These are phyloP conservation scores for Archivesica marissinica DNA, from an alignment of 1,140 invertebrate species.

Conservation along the genomic window DNA sequence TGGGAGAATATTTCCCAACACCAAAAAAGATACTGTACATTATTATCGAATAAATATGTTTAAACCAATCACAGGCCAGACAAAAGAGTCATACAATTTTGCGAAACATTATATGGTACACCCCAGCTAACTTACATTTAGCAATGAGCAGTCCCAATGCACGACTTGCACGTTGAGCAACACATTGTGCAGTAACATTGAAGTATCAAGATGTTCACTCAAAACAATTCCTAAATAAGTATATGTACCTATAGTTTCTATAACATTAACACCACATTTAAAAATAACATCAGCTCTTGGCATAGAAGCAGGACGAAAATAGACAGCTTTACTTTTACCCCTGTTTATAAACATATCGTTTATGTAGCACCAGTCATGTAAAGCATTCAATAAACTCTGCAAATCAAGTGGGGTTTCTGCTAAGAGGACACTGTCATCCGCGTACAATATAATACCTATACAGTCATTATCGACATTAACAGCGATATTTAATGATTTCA, in stretches of 20 bases:
- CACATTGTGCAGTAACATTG: constrained; percentile 10
- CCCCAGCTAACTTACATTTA: constrained; percentile 33
- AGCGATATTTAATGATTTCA: constrained; percentile 35
- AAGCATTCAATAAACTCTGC: constrained; percentile 33
- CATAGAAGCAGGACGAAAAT: constrained; percentile 12
- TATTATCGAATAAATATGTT: no score
- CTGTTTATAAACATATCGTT: constrained; percentile 38
- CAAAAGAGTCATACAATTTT: constrained; percentile 10
- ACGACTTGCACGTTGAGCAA: constrained; percentile 29
- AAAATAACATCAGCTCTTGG: constrained; percentile 3
- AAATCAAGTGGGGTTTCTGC: constrained; percentile 42
- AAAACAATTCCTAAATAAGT: constrained; percentile 45
- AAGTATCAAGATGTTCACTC: constrained; percentile 16
- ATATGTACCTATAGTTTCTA: constrained; percentile 38
- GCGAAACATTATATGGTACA: constrained; percentile 15
- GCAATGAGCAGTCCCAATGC: constrained; percentile 48
- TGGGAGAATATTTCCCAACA: no score
- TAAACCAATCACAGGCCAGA: constrained; percentile 24
- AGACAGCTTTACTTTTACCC: constrained; percentile 45
- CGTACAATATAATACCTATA: constrained; percentile 52
- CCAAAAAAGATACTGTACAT: no score
- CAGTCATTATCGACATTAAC: constrained; percentile 35
- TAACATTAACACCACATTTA: not conserved
- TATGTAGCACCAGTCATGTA: constrained; percentile 34
- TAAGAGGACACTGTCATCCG: constrained; percentile 58